These are phyloP conservation scores for Halcyon chelicuti DNA, from an alignment of 2,797 vertebrate genomes.

Conservation along the genomic window DNA sequence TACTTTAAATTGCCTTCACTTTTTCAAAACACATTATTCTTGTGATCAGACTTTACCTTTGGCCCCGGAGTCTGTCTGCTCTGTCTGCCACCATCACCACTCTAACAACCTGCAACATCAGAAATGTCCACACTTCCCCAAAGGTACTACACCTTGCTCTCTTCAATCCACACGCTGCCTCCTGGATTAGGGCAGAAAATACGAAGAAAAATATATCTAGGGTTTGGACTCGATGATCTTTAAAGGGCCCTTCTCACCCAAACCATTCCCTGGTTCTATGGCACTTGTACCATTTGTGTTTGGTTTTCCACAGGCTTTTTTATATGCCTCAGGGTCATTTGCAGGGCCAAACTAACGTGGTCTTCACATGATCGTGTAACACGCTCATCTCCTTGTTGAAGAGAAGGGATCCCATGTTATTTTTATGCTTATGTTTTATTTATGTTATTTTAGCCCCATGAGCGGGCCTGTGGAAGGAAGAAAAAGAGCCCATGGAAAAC, in stretches of 20 bases:
- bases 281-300: background rate
- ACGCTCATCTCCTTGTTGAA: background rate
- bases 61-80: background rate
- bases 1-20: background rate
- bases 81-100: background rate
- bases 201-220: background rate
- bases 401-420: background rate
- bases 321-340: background rate
- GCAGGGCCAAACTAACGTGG: background rate
- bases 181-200: background rate
- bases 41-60: background rate
- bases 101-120: background rate
- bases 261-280: background rate
- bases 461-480: background rate
- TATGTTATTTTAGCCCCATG: background rate
- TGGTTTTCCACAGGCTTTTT: background rate
- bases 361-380: background rate
- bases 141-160: background rate
- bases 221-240: background rate
- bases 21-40: background rate
- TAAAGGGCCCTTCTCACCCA: background rate
- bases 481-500: background rate
- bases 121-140: background rate
- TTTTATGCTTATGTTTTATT: background rate
- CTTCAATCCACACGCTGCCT: background rate